A percentile compares a stretch with the other conserved stretches of the same genome.
phyloP scores from a whole-genome alignment of 2,888 invertebrate species.

The Eledone cirrhosa region DNA sequence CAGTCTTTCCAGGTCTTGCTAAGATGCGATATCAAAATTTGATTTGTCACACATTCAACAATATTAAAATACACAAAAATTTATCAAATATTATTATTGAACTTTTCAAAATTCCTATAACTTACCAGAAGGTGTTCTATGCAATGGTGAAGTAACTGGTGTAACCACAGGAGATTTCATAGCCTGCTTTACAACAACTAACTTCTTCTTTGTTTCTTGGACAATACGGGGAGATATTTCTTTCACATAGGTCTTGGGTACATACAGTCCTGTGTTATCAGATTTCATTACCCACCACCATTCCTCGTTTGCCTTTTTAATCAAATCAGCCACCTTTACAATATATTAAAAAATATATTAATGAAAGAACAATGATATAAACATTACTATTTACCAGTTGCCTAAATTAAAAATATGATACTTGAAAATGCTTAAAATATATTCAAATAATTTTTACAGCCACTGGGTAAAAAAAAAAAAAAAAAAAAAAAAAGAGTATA shows the following conservation, averaged over 20 bases:
- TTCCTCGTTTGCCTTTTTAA: conserved; percentile 94
- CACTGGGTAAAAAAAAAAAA: too few relatives aligned
- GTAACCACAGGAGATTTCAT: conserved; percentile 53
- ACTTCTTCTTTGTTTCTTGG: conserved; percentile 74
- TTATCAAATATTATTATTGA: background rate
- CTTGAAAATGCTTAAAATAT: too few relatives aligned
- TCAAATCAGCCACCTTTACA: conserved; percentile 80
- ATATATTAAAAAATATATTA: too few relatives aligned
- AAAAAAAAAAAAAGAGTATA: too few relatives aligned
- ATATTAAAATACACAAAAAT: too few relatives aligned
- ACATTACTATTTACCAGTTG: too few relatives aligned
- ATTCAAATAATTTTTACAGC: too few relatives aligned
- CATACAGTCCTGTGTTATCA: conserved; percentile 93
- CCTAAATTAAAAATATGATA: too few relatives aligned
- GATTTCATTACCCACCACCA: conserved; percentile 99
- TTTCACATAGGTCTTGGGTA: conserved; percentile 95
- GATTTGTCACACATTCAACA: too few relatives aligned
- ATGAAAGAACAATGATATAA: too few relatives aligned
- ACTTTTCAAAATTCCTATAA: background rate
- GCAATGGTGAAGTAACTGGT: conserved; percentile 46
- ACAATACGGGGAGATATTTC: conserved; percentile 84
- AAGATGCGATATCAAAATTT: too few relatives aligned
- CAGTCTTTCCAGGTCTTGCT: too few relatives aligned
- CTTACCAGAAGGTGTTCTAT: conserved; percentile 64
- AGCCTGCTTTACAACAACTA: conserved; percentile 79